Conservation (phyloP, 1,140 invertebrate species). For the Anastrepha obliqua region DNA sequence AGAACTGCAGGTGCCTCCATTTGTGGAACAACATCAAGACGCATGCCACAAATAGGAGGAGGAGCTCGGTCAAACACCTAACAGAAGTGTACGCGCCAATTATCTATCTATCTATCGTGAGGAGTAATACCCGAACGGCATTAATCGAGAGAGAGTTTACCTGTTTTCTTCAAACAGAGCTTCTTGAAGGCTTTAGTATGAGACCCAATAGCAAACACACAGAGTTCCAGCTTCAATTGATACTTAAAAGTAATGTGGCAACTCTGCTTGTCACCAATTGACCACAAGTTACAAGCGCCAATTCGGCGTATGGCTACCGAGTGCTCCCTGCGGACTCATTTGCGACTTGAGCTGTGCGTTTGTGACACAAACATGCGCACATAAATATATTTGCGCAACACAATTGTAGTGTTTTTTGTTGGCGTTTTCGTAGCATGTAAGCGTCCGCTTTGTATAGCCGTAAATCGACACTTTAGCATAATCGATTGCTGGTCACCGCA, state of each 20-base stretch:
- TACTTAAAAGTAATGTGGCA: background rate
- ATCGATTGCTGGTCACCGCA: slow-evolving; percentile 50
- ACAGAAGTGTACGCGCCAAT: too few species aligned
- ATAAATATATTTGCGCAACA: background rate
- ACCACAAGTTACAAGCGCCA: background rate
- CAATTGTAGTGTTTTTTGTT: background rate
- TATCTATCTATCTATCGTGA: too few species aligned
- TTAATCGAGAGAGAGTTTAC: too few species aligned
- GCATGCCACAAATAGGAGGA: too few species aligned
- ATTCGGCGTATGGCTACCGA: background rate
- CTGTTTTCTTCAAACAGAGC: too few species aligned
- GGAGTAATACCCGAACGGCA: too few species aligned
- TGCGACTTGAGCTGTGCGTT: slow-evolving; percentile 51
- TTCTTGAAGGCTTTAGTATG: too few species aligned
- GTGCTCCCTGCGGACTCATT: slow-evolving; percentile 57
- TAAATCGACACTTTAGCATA: slow-evolving; percentile 58
- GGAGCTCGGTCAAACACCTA: too few species aligned
- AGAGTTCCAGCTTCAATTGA: too few species aligned
- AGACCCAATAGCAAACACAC: too few species aligned
- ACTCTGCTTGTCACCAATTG: background rate
- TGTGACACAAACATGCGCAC: slow-evolving; percentile 14
- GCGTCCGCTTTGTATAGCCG: slow-evolving; percentile 55
- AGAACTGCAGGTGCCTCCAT: too few species aligned
- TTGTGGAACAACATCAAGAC: too few species aligned
- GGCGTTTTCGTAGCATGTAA: slow-evolving; percentile 30